A percentile compares a stretch with the other conserved stretches of the same genome.
Evolutionary conservation across 2,113 vertebrate species (phyloP).

Genomic region (Chlamydotis undulata): DNA sequence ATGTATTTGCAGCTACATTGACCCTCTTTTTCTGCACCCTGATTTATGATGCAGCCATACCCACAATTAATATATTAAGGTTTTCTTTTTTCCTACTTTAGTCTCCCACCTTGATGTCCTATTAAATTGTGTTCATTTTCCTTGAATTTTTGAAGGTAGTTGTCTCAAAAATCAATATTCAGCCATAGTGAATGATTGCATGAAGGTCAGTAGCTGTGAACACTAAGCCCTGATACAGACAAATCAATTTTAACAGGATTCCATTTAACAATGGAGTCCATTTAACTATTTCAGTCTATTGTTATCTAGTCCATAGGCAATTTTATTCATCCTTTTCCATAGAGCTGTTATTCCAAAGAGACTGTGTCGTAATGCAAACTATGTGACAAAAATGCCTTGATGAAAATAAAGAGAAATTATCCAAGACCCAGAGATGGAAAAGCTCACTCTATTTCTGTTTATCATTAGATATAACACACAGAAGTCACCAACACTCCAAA

Average conservation of each 20-base stretch:
- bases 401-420: neutral
- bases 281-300: neutral
- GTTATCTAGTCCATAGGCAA: neutral
- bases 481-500: neutral
- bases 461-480: neutral
- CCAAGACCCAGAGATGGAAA: neutral
- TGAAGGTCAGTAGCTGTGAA: neutral
- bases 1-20: neutral
- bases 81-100: neutral
- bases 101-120: neutral
- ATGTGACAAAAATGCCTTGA: neutral
- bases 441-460: neutral
- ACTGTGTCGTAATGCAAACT: neutral
- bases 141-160: neutral
- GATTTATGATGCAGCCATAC: neutral
- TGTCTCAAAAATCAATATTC: neutral
- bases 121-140: neutral
- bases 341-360: neutral
- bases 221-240: neutral
- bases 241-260: slow-evolving; percentile 1
- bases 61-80: neutral
- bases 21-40: neutral
- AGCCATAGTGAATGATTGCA: neutral
- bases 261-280: neutral
- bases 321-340: neutral